Evolutionary conservation across 2,888 invertebrate genomes (phyloP), one percentile per base, ranked within the genome.

Genomic region (Scotopteryx bipunctaria): DNA sequence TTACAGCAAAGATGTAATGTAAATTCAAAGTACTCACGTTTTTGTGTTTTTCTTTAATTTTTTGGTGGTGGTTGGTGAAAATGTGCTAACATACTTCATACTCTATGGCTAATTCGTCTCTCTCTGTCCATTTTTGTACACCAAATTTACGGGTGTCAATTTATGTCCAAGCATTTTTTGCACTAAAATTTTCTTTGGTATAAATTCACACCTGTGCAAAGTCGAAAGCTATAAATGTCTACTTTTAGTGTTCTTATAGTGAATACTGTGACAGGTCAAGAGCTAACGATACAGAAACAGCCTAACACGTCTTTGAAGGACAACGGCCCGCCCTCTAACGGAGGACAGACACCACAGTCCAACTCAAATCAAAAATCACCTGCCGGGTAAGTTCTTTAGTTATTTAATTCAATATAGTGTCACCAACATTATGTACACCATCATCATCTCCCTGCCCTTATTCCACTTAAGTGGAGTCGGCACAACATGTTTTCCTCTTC

Each of bases 241-340:
- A 37, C 15, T 60, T 35, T 49, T 8, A 11, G 21, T 38, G 14
- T 50, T n/a, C 13, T 47, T 16, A 36, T 35, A 9, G 23, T 55
- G 21, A 51, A 49, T 63, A 71, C 53, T 64, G 38, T 53, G 32
- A 50, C 64, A 91, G 91, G 97, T 59, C 98, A 98, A 92, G 98
- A 98, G 89, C 91, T 98, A 76, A 98, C 97, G 67, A 98, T 98
- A 88, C 98, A 98, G 80, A 98, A 98, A 83, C 98, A 98, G 87
- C 96, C 97, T 38, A 98, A 98, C 80, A 96, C 96, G 29, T 96
- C 96, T 83, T 87, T 96, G 57, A 95, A 95, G 82, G 96, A 95
- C 81, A 93, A 93, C 74, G 93, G 92, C 63, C 87, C 91, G 40
- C 85, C 86, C 2, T 88, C 90, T 2, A 89, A 87, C 63, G 91